These are phyloP conservation scores for Mobula hypostoma DNA, from an alignment of 2,113 vertebrate genomes.

Conservation along the genomic window DNA sequence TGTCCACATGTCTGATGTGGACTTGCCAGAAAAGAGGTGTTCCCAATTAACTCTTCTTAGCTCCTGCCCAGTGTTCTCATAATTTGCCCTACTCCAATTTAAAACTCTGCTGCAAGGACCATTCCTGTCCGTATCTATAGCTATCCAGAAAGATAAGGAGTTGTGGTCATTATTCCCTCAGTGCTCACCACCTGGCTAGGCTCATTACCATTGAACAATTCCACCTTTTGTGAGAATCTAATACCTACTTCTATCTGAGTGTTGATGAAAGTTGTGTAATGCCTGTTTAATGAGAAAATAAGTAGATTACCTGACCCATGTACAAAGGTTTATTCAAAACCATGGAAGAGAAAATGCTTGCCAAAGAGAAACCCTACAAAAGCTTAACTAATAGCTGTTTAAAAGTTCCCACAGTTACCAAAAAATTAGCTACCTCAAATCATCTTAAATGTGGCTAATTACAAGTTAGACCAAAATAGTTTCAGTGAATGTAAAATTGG, in stretches of 20 bases:
- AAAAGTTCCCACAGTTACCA: neutral
- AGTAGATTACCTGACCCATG: neutral
- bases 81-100: too few relatives aligned
- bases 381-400: neutral
- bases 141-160: too few relatives aligned
- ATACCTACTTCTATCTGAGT: neutral
- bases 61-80: too few relatives aligned
- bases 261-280: neutral
- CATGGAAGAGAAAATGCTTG: neutral
- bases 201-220: neutral
- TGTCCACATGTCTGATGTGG: too few relatives aligned
- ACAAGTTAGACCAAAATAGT: neutral
- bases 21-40: too few relatives aligned
- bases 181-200: too few relatives aligned
- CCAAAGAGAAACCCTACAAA: neutral
- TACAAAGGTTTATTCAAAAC: neutral
- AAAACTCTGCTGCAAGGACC: too few relatives aligned
- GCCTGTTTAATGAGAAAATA: neutral
- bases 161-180: too few relatives aligned
- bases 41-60: too few relatives aligned
- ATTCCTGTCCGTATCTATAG: too few relatives aligned
- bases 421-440: neutral
- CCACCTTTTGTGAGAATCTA: neutral
- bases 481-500: neutral
- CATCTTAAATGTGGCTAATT: neutral